Percentiles rank a stretch among this genome's conserved stretches.
Evolutionary conservation across 2,888 invertebrate species (phyloP).

Genomic region (Epistrophella euchroma): DNA sequence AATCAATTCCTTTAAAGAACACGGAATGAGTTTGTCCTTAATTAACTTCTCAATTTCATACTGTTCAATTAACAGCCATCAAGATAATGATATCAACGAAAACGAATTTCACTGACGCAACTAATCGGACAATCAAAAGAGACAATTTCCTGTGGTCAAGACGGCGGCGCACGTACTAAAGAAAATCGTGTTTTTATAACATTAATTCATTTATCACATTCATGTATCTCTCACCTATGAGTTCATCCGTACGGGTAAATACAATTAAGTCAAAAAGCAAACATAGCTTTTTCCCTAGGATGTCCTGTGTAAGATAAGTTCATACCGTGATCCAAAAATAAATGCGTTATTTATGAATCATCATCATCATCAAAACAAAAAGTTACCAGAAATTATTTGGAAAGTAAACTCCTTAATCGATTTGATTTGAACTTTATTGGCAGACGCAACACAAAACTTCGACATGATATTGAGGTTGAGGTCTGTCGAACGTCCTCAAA

Average conservation of each 20-base stretch:
- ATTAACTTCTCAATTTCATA: not conserved
- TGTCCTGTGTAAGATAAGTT: not conserved
- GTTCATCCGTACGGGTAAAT: not conserved
- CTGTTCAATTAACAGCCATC: not conserved
- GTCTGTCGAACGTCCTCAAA: not conserved
- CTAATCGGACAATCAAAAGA: not conserved
- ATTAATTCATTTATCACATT: constrained; percentile 27
- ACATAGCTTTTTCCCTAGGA: not conserved
- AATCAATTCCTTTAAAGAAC: not conserved
- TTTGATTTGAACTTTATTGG: not conserved
- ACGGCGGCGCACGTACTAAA: not conserved
- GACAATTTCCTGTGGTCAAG: constrained; percentile 28
- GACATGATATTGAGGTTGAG: not conserved
- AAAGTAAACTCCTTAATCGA: not conserved
- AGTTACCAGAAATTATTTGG: not conserved
- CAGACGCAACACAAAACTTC: constrained; percentile 5
- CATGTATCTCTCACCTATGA: not conserved
- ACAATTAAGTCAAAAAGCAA: not conserved
- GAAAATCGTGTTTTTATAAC: constrained; percentile 11
- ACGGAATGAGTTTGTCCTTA: not conserved
- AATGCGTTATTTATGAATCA: not conserved
- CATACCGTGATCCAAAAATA: not conserved
- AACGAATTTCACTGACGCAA: not conserved
- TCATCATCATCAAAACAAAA: not conserved
- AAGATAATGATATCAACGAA: not conserved